Base-by-base conservation (phyloP, 2,113 vertebrate genomes). In the Leucoraja erinaceus region DNA sequence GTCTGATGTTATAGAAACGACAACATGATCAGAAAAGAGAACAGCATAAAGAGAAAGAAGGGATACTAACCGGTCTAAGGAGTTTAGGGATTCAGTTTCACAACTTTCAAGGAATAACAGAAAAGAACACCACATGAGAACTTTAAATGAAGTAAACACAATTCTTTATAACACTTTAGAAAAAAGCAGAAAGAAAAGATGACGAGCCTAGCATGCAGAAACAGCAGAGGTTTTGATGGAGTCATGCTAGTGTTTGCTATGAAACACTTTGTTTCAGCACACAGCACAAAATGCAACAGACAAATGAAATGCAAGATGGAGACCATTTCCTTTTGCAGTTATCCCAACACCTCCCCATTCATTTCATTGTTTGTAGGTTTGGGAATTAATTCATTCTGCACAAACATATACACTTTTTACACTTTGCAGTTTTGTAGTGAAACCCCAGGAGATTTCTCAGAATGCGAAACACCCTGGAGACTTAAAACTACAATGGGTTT, bases 31-130 rank as follows among this genome's bases (percentile, higher is more conserved):
- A 97, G 97, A 97, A 95, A 94, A 96, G 94, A 94, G 95, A 95
- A 94, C 97, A 98, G 96, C 54, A 79, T 77, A 93, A 93, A 98
- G 96, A 95, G 97, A 97, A 95, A 97, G 97, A 97, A 96, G 96
- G 95, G 95, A 97, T 99, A 99, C 99, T 99, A 98, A 99, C 99
- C 99, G 98, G 98, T 99, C 99, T 98, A 99, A 97, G 96, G 97
- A 98, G 96, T 98, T 99, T 98, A 99, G 97, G 97, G 99, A 98
- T 97, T 99, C 99, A 98, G 98, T 98, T 97, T 99, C 98, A 97
- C 98, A 98, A 99, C 99, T 99, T 99, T 96, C 97, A 97, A 98
- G 97, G 97, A 96, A 97, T 97, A 98, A 98, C 97, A 97, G 98
- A 98, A 98, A 96, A 94, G 93, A 95, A 94, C 96, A 66, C 59